Evolutionary conservation across 2,888 invertebrate species (phyloP), one percentile per base, ranked within the genome.

Genomic region (Agrotis ipsilon): DNA sequence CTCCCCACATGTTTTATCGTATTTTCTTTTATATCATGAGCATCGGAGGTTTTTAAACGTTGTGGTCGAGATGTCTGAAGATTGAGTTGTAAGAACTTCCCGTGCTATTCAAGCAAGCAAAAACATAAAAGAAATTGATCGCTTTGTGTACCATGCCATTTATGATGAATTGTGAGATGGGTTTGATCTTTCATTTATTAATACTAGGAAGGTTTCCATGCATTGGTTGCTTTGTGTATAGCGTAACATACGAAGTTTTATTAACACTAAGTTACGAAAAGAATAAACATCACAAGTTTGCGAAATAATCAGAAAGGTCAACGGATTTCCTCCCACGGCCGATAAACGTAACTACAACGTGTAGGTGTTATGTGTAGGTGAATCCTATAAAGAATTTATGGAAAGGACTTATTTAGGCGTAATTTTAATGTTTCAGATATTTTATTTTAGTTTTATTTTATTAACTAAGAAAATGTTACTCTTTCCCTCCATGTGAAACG

Each of bases 351-450:
- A 70, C 67, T 73, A 59, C 48, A 69, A 55, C 59, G 67, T 70
- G 87, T 88, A 80, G 89, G 87, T 78, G 87, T 81, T 81, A 82
- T 78, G 81, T 85, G 86, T 78, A 69, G 85, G 78, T 69, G 72
- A 64, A 76, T 68, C 58, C 62, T 69, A 62, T 66, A 68, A 63
- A 60, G 1, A 72, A 61, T 49, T 60, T 60, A 59, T 49, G 61
- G 64, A 61, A 65, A 65, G 7, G 18, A 64, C 39, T 66, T 55
- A 73, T 57, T 45, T 63, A 60, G 7, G 3, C 3, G 14, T 59
- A 51, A 46, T 55, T 32, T n/a, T 19, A 32, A 14, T 55, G 3
- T 19, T 32, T n/a, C n/a, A n/a, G n/a, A n/a, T n/a, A n/a, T n/a
- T n/a, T n/a, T n/a, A n/a, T n/a, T n/a, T n/a, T n/a, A n/a, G n/a